Conservation (phyloP, 2,113 vertebrate genomes). For the Alligator mississippiensis region DNA sequence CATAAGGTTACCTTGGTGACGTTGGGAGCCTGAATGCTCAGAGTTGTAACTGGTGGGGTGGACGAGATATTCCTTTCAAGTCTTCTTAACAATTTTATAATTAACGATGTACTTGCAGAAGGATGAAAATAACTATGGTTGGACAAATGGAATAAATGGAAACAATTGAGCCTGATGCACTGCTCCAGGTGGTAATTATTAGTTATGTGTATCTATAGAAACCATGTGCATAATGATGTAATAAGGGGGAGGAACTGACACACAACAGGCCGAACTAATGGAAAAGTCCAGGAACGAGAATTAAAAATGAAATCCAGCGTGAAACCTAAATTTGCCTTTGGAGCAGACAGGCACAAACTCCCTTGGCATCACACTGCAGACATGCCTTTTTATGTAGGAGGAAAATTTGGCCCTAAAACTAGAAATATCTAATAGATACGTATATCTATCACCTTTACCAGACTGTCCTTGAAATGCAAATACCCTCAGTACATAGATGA, state of each 20-base stretch:
- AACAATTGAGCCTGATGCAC: rapidly evolving
- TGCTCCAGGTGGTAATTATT: background rate
- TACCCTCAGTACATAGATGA: rapidly evolving
- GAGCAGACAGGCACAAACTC: background rate
- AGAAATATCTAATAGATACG: rapidly evolving
- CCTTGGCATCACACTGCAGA: background rate
- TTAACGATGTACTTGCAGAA: too few relatives aligned
- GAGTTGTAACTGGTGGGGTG: too few relatives aligned
- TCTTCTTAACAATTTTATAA: too few relatives aligned
- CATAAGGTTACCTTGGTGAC: too few relatives aligned
- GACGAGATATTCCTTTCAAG: too few relatives aligned
- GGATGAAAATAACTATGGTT: too few relatives aligned
- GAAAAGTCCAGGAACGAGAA: background rate
- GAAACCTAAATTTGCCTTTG: background rate
- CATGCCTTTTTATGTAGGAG: background rate
- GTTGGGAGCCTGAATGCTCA: too few relatives aligned
- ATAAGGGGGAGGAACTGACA: background rate
- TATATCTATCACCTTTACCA: rapidly evolving
- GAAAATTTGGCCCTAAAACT: background rate
- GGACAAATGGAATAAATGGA: background rate
- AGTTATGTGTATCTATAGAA: background rate
- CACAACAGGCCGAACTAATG: background rate
- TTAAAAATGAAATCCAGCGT: background rate
- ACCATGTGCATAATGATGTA: rapidly evolving
- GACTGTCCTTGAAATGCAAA: rapidly evolving